phyloP scores from a whole-genome alignment of 2,113 vertebrate species.

The Ciconia boyciana region DNA sequence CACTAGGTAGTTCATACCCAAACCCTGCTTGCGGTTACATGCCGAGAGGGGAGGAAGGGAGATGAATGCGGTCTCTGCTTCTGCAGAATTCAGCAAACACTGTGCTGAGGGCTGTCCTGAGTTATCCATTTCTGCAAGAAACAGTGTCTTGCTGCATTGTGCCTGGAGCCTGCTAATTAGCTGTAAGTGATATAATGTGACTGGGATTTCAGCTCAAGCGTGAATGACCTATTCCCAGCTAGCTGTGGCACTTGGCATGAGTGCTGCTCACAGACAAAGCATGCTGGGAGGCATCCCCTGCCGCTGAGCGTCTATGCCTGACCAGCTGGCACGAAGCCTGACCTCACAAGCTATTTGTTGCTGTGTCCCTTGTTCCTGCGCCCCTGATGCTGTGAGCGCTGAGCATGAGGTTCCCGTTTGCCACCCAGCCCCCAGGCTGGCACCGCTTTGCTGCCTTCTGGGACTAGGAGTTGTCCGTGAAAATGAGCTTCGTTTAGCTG shows the following conservation, averaged over 20 bases:
- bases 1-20: not conserved
- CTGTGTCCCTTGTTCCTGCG: not conserved
- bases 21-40: not conserved
- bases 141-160: conserved; percentile 18
- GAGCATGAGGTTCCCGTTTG: not conserved
- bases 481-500: not conserved
- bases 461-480: not conserved
- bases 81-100: not conserved
- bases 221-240: conserved; percentile 50
- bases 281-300: not conserved
- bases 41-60: not conserved
- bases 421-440: not conserved
- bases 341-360: not conserved
- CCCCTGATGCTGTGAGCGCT: not conserved
- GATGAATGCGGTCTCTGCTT: not conserved
- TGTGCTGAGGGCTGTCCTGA: not conserved
- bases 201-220: conserved; percentile 39
- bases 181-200: conserved; percentile 61
- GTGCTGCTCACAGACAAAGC: not conserved
- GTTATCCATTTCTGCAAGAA: not conserved
- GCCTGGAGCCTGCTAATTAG: conserved; percentile 64
- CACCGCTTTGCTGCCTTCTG: not conserved
- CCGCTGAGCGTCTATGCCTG: not conserved
- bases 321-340: not conserved
- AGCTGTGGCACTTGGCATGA: not conserved